Conservation (phyloP, 2,797 vertebrate genomes). For the Falco novaeseelandiae region DNA sequence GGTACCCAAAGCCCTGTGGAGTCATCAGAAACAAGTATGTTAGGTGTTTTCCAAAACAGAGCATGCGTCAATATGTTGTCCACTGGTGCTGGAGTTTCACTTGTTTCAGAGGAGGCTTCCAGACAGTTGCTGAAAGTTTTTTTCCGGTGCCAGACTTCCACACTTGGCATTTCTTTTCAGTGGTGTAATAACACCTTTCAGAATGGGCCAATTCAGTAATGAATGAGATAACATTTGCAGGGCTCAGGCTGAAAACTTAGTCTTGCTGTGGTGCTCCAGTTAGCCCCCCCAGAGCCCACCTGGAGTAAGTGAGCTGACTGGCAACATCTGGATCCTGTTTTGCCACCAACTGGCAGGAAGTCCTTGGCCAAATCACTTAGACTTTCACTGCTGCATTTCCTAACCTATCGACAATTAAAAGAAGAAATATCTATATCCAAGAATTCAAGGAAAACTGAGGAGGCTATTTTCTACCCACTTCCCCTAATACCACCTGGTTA, state of each 20-base stretch:
- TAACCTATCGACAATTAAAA: not conserved
- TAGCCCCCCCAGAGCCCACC: not conserved
- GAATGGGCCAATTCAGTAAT: not conserved
- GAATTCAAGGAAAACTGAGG: not conserved
- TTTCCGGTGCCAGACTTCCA: not conserved
- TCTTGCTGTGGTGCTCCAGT: not conserved
- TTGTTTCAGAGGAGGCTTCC: not conserved
- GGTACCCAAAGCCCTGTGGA: slow-evolving; percentile 83
- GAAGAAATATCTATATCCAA: not conserved
- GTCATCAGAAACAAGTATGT: not conserved
- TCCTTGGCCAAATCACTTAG: not conserved
- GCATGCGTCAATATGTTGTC: not conserved
- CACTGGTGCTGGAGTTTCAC: not conserved
- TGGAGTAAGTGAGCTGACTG: not conserved
- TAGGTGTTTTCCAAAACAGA: not conserved
- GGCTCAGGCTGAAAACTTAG: not conserved
- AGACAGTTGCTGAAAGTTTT: not conserved
- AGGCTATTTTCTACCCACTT: not conserved
- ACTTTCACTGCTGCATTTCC: not conserved
- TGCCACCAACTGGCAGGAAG: not conserved
- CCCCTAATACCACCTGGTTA: not conserved
- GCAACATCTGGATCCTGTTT: not conserved
- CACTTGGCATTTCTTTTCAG: not conserved
- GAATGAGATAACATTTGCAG: not conserved
- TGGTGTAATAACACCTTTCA: not conserved